Evolutionary conservation across 2,797 vertebrate genomes (phyloP).

Genomic region (Echeneis naucrates): DNA sequence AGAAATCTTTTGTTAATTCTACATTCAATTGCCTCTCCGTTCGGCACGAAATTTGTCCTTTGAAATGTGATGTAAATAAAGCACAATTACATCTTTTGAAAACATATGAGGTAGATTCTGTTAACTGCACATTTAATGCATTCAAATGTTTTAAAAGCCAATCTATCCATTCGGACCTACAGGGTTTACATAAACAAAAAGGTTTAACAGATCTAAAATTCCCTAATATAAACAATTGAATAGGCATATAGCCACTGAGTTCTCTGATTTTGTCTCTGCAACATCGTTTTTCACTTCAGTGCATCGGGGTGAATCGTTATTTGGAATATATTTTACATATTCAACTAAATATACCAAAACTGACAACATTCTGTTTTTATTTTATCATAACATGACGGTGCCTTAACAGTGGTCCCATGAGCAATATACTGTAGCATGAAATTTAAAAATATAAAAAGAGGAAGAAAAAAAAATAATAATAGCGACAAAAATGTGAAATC

Average conservation of each 20-base stretch:
- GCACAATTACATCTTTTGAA: conserved; percentile 27
- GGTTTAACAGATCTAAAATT: conserved; percentile 2
- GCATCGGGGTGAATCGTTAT: conserved; percentile 5
- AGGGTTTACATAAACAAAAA: conserved; percentile 29
- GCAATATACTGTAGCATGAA: conserved; percentile 23
- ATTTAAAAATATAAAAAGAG: too few species aligned
- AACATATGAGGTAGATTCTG: conserved; percentile 76
- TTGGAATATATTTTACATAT: conserved; percentile 7
- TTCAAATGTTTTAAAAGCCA: conserved; percentile 36
- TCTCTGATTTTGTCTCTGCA: conserved; percentile 14
- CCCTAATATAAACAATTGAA: conserved; percentile 15
- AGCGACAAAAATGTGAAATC: neutral
- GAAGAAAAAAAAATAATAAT: conserved; percentile 6
- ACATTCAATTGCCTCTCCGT: conserved; percentile 56
- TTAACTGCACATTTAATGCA: conserved; percentile 49
- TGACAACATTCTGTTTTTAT: conserved; percentile 7
- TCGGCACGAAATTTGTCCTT: conserved; percentile 27
- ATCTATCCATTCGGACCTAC: conserved; percentile 34
- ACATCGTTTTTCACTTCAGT: conserved; percentile 15
- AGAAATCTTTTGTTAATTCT: conserved; percentile 28
- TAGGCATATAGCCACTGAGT: conserved; percentile 27
- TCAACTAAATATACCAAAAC: conserved; percentile 14
- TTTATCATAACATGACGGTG: conserved; percentile 24
- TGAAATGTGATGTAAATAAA: conserved; percentile 10
- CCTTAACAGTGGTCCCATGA: conserved; percentile 52